phyloP scores from a whole-genome alignment of 2,797 vertebrate species.

The Danio kyathit region DNA sequence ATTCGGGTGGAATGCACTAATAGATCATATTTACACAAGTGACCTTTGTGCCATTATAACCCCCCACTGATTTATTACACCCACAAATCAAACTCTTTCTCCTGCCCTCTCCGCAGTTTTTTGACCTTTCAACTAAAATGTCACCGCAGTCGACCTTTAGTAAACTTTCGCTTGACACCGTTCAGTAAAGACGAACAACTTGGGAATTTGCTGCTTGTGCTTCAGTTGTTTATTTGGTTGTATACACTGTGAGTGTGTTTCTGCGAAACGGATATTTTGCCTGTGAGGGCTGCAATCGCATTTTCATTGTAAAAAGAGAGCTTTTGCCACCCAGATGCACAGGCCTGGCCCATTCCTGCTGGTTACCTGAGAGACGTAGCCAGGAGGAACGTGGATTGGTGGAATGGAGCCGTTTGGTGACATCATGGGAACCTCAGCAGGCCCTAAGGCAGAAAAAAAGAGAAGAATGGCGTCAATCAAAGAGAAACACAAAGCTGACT shows the following conservation, averaged over 20 bases:
- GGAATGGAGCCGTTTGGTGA: constrained; percentile 91
- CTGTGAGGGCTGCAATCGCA: constrained; percentile 44
- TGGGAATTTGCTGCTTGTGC: background rate
- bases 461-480: constrained; percentile 54
- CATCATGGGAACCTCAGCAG: constrained; percentile 92
- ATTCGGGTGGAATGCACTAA: constrained; percentile 7
- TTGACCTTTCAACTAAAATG: constrained; percentile 59
- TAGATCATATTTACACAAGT: constrained; percentile 36
- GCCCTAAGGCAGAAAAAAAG: constrained; percentile 73
- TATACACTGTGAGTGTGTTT: constrained; percentile 2
- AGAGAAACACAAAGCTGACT: constrained; percentile 34
- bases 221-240: constrained; percentile 24
- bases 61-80: constrained; percentile 35
- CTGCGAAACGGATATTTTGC: constrained; percentile 10
- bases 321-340: constrained; percentile 13
- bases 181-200: constrained; percentile 15
- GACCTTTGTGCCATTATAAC: constrained; percentile 26
- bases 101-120: constrained; percentile 9
- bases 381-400: constrained; percentile 89
- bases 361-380: constrained; percentile 90
- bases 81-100: constrained; percentile 27
- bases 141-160: constrained; percentile 52
- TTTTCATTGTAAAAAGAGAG: constrained; percentile 29
- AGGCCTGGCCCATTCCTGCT: constrained; percentile 30
- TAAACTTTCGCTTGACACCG: constrained; percentile 32